These are phyloP conservation scores for Mustelus asterias DNA, from an alignment of 2,113 vertebrate species.

Conservation along the genomic window DNA sequence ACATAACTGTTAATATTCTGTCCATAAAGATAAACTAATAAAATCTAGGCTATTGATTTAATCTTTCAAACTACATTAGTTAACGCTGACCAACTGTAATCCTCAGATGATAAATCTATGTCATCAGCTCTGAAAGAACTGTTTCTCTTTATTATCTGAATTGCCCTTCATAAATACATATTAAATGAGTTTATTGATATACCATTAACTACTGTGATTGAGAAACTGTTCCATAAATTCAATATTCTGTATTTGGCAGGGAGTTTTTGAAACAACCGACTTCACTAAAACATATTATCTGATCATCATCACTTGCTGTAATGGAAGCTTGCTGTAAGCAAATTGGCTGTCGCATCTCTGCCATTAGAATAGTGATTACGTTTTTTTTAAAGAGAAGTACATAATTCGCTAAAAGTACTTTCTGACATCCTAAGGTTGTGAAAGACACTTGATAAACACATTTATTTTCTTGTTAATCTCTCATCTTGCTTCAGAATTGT, in stretches of 20 bases:
- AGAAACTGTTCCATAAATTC: neutral
- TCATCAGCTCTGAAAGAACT: neutral
- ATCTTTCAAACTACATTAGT: neutral
- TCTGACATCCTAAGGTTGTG: neutral
- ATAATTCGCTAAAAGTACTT: neutral
- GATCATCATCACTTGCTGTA: neutral
- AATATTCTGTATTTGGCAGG: constrained; percentile 16
- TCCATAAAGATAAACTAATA: neutral
- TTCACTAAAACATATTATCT: neutral
- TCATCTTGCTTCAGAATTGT: neutral
- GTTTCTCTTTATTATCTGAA: neutral
- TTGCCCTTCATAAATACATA: constrained; percentile 3
- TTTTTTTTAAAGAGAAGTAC: neutral
- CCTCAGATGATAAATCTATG: neutral
- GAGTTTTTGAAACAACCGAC: neutral
- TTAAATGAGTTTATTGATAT: constrained; percentile 16
- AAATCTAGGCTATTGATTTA: neutral
- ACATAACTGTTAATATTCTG: neutral
- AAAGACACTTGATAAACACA: neutral
- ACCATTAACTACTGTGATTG: neutral
- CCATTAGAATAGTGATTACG: neutral
- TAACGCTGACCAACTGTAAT: neutral
- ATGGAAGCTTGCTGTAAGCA: neutral
- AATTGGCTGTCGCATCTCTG: neutral
- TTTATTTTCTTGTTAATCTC: neutral